A percentile compares a stretch with the other conserved stretches of the same genome.
phyloP scores from a whole-genome alignment of 2,888 invertebrate genomes.

The Spicauda simplicius region DNA sequence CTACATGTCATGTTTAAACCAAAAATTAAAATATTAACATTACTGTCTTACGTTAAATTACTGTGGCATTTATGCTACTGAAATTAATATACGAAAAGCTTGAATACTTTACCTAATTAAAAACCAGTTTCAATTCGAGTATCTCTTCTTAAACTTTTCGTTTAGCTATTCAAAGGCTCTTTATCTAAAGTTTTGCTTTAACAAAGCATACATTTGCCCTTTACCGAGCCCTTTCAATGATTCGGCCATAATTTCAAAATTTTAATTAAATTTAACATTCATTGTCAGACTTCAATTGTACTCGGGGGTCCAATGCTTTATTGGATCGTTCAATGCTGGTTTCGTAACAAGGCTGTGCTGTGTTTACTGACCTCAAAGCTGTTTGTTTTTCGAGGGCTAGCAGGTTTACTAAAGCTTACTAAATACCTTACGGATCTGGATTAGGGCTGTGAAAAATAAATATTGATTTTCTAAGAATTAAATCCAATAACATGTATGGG shows the following conservation, averaged over 20 bases:
- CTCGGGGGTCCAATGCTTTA: slow-evolving; percentile 27
- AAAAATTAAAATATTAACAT: no score
- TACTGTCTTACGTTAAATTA: no score
- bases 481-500: no score
- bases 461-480: no score
- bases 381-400: slow-evolving; percentile 19
- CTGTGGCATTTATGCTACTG: no score
- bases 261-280: slow-evolving; percentile 30
- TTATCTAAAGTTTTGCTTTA: neutral
- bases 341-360: slow-evolving; percentile 6
- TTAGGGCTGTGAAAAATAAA: neutral
- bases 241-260: slow-evolving; percentile 14
- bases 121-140: no score
- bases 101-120: no score
- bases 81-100: no score
- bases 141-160: no score
- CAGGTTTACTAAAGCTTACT: slow-evolving; percentile 10
- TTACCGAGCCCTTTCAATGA: slow-evolving; percentile 18
- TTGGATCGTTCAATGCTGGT: slow-evolving; percentile 11
- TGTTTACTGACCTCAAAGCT: slow-evolving; percentile 23
- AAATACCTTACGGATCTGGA: slow-evolving; percentile 6
- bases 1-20: no score
- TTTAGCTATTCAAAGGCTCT: no score
- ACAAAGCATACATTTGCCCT: neutral
- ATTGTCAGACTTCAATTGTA: slow-evolving; percentile 10